Conservation (phyloP, 2,113 vertebrate species). For the Corydoras maculifer region DNA sequence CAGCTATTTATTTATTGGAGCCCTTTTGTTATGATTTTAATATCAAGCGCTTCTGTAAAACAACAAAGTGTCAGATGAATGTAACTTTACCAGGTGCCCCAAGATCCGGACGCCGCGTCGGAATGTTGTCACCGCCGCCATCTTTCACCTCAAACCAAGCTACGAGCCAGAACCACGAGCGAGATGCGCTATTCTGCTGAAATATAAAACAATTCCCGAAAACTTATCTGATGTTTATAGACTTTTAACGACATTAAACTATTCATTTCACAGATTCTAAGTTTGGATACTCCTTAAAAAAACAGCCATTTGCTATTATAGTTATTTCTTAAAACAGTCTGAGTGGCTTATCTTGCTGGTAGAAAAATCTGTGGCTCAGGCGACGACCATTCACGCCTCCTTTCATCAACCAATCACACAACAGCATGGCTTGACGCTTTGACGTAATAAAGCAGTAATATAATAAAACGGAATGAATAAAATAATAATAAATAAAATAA, state of each 20-base stretch:
- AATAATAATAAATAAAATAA: too few relatives aligned
- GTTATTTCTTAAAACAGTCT: neutral
- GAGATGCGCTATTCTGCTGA: neutral
- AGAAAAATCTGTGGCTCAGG: conserved; percentile 1
- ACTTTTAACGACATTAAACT: too few relatives aligned
- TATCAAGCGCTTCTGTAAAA: too few relatives aligned
- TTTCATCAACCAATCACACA: conserved; percentile 8
- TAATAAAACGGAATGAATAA: too few relatives aligned
- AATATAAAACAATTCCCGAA: neutral
- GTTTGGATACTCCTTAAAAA: too few relatives aligned
- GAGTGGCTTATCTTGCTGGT: neutral
- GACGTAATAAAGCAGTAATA: neutral
- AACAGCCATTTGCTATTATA: neutral
- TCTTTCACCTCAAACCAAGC: conserved; percentile 53
- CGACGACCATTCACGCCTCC: conserved; percentile 7
- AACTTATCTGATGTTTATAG: too few relatives aligned
- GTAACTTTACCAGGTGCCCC: conserved; percentile 68
- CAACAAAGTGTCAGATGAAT: neutral
- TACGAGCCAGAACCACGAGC: neutral
- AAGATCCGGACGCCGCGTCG: conserved; percentile 51
- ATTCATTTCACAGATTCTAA: too few relatives aligned
- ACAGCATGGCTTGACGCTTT: neutral
- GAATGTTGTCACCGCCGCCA: conserved; percentile 74
- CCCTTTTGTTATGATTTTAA: too few relatives aligned
- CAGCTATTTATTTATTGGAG: too few relatives aligned